Base-by-base conservation (phyloP, 2,888 invertebrate genomes). In the Serripes groenlandicus region DNA sequence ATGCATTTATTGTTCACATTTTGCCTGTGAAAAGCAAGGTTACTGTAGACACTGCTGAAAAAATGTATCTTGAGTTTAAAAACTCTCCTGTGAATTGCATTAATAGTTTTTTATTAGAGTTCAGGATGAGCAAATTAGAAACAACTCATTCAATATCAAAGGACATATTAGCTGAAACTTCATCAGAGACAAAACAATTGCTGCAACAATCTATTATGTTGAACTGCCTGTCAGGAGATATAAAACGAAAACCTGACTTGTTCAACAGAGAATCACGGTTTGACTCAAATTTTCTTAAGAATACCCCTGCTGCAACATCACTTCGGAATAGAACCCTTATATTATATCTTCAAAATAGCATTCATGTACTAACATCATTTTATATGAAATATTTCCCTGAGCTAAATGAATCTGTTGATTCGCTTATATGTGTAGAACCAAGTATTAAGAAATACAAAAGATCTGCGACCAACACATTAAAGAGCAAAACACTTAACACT, bases 41-140 rank as follows among this genome's bases (percentile, higher is more conserved):
- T 23, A 52, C 52, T 52, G 52, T n/a, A 58, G 23, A 58, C 28
- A 26, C 58, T 26, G n/a, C 23, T 26, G 28, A 58, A 58, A 58
- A 58, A 58, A n/a, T 28, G 2, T 58, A 58, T 26, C 58, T 26
- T 58, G 26, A 58, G 3, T 2, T 58, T 28, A 58, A 26, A 58
- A 58, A 58, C 28, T 15, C 26, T 26, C 58, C 58, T 58, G 28
- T 58, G 15, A 11, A n/a, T 4, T 58, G 58, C 15, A n/a, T 58
- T 5, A 26, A 58, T 15, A 3, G 26, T 26, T 3, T 58, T 26
- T 26, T 58, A 26, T 28, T 58, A 26, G 58, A 58, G n/a, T 58
- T 26, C 58, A 58, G 58, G 26, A 58, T 58, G 58, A 58, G 28
- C 15, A 58, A 28, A 58, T 28, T 26, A 26, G 58, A 58, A 58